Conservation (phyloP, 2,888 invertebrate species). For the Isoperla grammatica region DNA sequence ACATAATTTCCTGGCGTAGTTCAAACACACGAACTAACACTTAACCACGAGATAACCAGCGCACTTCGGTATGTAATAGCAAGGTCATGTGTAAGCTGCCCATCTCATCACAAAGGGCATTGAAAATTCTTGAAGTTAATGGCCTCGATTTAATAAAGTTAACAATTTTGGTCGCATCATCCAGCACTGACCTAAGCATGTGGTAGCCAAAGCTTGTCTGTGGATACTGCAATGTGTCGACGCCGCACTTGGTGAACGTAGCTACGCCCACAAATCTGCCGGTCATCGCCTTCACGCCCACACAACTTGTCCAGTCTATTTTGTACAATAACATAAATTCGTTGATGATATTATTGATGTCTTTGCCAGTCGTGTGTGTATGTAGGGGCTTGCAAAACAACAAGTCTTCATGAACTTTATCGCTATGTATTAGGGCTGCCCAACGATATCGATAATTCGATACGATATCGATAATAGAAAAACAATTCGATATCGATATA, state of each 20-base stretch:
- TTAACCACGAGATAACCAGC: constrained; percentile 20
- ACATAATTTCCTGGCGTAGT: constrained; percentile 27
- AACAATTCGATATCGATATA: no score
- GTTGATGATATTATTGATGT: constrained; percentile 33
- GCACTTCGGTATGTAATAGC: constrained; percentile 32
- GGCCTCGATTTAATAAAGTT: no score
- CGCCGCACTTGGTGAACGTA: not conserved
- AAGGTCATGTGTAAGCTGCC: constrained; percentile 29
- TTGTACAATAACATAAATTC: constrained; percentile 29
- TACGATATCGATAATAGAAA: no score
- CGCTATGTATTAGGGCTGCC: no score
- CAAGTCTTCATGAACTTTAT: constrained; percentile 34
- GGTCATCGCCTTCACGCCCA: constrained; percentile 32
- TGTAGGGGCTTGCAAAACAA: constrained; percentile 33
- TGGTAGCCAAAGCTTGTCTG: no score
- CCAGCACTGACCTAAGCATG: no score
- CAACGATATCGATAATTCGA: no score
- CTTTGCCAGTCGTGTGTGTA: constrained; percentile 30
- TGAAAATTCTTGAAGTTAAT: constrained; percentile 9
- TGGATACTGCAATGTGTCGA: not conserved
- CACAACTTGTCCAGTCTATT: constrained; percentile 32
- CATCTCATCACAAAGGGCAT: constrained; percentile 30
- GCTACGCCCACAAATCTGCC: constrained; percentile 29
- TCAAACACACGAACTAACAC: no score
- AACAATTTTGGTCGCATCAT: no score